These are phyloP conservation scores for Cosmopolites sordidus DNA, from an alignment of 2,888 invertebrate genomes.

Conservation along the genomic window DNA sequence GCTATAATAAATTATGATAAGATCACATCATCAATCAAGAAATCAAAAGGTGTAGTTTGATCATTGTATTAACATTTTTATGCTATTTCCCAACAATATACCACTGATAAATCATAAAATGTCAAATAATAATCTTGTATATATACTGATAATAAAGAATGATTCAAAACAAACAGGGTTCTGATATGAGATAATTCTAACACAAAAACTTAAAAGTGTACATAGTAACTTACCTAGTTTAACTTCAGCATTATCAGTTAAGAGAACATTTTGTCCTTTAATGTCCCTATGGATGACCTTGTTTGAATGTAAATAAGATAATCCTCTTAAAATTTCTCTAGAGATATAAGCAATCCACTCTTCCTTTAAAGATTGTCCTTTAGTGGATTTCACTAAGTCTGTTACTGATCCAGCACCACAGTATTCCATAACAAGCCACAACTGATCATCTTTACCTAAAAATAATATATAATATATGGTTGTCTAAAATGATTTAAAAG, in stretches of 20 bases:
- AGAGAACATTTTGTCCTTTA: slow-evolving; percentile 97
- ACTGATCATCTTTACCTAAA: slow-evolving; percentile 89
- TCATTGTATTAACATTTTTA: too few relatives aligned
- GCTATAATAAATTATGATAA: too few relatives aligned
- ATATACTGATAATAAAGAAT: too few relatives aligned
- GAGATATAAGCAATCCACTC: slow-evolving; percentile 99
- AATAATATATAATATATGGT: background rate
- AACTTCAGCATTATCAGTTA: slow-evolving; percentile 99
- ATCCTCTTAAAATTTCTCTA: slow-evolving; percentile 89
- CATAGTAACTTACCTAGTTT: slow-evolving; percentile 82
- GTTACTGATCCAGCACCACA: slow-evolving; percentile 99
- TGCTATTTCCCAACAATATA: too few relatives aligned
- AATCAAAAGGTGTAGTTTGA: too few relatives aligned
- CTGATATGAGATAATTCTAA: too few relatives aligned
- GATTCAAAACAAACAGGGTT: too few relatives aligned
- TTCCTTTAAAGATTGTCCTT: slow-evolving; percentile 96
- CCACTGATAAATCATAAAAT: too few relatives aligned
- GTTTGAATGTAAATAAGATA: slow-evolving; percentile 96
- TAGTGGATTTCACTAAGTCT: slow-evolving; percentile 98
- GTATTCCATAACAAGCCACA: slow-evolving; percentile 99
- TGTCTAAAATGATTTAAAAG: background rate
- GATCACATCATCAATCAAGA: too few relatives aligned
- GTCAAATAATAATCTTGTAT: too few relatives aligned
- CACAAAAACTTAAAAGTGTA: too few relatives aligned
- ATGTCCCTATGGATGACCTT: slow-evolving; percentile 99